These are phyloP conservation scores for Mactra quadrangularis DNA, from an alignment of 1,140 invertebrate species.

Conservation along the genomic window DNA sequence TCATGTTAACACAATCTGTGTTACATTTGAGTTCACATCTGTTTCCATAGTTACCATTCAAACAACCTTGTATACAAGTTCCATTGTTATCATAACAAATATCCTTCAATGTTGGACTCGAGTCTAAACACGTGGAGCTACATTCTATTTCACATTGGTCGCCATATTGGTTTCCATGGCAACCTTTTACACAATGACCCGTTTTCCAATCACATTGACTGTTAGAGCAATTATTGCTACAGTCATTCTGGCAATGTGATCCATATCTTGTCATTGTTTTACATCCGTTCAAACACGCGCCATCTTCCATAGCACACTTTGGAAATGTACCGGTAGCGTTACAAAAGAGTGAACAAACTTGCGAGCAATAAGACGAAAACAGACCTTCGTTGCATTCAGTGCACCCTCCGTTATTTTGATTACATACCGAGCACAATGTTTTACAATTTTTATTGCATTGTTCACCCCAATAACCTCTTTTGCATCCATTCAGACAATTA, in stretches of 20 bases:
- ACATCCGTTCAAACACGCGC: neutral
- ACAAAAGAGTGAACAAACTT: neutral
- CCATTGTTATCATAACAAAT: constrained; percentile 3
- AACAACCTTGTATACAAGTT: constrained; percentile 1
- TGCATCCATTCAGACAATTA: neutral
- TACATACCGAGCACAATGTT: neutral
- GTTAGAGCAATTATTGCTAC: neutral
- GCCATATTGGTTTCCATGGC: neutral
- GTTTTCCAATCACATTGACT: neutral
- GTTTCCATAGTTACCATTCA: constrained; percentile 19
- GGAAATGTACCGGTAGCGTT: neutral
- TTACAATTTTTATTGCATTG: constrained; percentile 10
- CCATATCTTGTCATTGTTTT: neutral
- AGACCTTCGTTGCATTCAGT: neutral
- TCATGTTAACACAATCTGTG: neutral
- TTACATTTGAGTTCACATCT: constrained; percentile 4
- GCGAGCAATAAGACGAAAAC: neutral
- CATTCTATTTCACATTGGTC: neutral
- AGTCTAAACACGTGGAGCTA: neutral
- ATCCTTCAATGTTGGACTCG: neutral
- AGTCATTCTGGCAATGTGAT: neutral
- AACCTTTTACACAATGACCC: constrained; percentile 1
- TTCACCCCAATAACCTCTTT: constrained; percentile 15
- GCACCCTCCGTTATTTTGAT: neutral
- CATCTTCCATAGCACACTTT: neutral